Evolutionary conservation across 2,113 vertebrate species (phyloP).

Genomic region (Maccullochella peelii): DNA sequence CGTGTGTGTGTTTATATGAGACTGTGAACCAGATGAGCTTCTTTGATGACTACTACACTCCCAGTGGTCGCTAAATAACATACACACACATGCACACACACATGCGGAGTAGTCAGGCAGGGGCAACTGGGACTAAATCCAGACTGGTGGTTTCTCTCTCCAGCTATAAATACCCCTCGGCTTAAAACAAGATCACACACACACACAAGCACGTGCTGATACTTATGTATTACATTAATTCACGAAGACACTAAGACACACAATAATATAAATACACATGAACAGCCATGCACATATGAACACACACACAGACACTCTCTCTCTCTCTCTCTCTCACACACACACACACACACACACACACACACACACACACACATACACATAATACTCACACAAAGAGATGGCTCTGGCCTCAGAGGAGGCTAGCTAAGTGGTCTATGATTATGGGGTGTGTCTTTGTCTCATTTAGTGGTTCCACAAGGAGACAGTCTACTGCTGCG

Average conservation of each 20-base stretch:
- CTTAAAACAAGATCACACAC: constrained; percentile 73
- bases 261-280: constrained; percentile 18
- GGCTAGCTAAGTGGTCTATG: constrained; percentile 80
- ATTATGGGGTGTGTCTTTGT: constrained; percentile 86
- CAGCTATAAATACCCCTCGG: constrained; percentile 80
- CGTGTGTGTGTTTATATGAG: constrained; percentile 58
- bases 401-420: constrained; percentile 76
- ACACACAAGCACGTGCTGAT: constrained; percentile 26
- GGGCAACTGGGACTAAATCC: constrained; percentile 75
- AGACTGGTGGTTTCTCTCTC: constrained; percentile 81
- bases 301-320: background rate
- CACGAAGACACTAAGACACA: constrained; percentile 40
- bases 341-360: constrained; percentile 21
- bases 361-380: constrained; percentile 12
- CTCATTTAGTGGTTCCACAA: constrained; percentile 83
- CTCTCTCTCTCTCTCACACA: no score
- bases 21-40: constrained; percentile 69
- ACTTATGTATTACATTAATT: constrained; percentile 35
- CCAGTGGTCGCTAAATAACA: constrained; percentile 66
- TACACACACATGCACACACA: constrained; percentile 31
- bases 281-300: constrained; percentile 17
- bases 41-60: constrained; percentile 74
- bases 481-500: constrained; percentile 82
- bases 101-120: constrained; percentile 57
- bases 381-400: constrained; percentile 62